Base-by-base conservation (phyloP, 2,797 vertebrate genomes). In the Sebastes trivittatus region DNA sequence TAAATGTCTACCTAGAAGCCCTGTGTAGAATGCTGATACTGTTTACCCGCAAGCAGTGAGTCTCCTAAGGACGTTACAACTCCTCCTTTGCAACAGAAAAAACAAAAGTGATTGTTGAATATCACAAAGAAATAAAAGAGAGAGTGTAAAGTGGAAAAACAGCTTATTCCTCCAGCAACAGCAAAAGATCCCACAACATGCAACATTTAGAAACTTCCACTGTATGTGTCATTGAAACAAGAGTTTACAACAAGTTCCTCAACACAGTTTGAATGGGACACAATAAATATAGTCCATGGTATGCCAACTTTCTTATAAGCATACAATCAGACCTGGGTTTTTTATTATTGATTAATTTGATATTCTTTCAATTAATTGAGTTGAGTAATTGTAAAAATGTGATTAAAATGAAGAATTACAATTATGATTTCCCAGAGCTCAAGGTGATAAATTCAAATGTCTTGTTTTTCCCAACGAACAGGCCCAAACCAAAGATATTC, bases 31-130 rank as follows among this genome's bases (percentile, higher is more conserved):
- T 85, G 56, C 72, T 82, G 49, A 87, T 83, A 38, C 14, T 62
- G 82, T 93, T 93, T 83, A 91, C 42, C 76, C 88, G 58, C 4
- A 68, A 68, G 80, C 69, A 22, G 11, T 1, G 4, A 64, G 73
- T 64, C 63, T 75, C 56, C 10, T 46, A 38, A 81, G 56, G 62
- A 69, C n/a, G 25, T 55, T 25, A 22, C 30, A 82, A 59, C 11
- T 63, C 14, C 3, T 59, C n/a, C 46, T 49, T 49, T 72, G 54
- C 75, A 54, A 71, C 38, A 69, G 38, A 73, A 77, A 71, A 55
- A 82, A 72, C 30, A 69, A 65, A 78, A 80, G 60, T 42, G 25
- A 76, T 46, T 64, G 49, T 30, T 78, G 11, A 72, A 60, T 22
- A 52, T 27, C 58, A 73, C 23, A 71, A 32, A 77, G 13, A 29